Evolutionary conservation across 2,113 vertebrate genomes (phyloP).

Genomic region (Bubalus kerabau): DNA sequence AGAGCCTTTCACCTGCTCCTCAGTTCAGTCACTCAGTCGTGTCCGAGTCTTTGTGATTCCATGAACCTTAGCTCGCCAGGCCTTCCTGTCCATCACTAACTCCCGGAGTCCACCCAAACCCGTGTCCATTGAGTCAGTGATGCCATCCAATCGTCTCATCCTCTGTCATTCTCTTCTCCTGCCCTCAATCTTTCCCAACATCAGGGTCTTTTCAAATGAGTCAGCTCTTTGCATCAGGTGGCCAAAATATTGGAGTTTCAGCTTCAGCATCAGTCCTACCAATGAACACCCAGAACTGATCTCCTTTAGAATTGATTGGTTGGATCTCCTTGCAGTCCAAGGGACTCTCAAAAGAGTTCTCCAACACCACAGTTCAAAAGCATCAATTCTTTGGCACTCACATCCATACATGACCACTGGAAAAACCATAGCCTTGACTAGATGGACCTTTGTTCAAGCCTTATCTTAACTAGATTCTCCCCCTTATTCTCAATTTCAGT

Average conservation of each 20-base stretch:
- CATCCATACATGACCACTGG: not conserved
- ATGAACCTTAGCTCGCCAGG: not conserved
- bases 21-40: not conserved
- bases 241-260: not conserved
- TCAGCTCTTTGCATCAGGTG: not conserved
- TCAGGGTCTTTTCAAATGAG: not conserved
- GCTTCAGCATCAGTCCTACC: not conserved
- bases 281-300: not conserved
- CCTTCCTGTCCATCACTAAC: not conserved
- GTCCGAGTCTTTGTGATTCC: accelerated
- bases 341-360: not conserved
- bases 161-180: not conserved
- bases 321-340: not conserved
- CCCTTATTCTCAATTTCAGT: not conserved
- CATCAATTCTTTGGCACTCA: not conserved
- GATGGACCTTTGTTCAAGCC: not conserved
- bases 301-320: not conserved
- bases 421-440: not conserved
- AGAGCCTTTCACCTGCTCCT: not conserved
- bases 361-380: not conserved
- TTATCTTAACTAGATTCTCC: not conserved
- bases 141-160: not conserved
- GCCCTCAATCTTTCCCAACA: not conserved
- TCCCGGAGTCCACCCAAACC: not conserved
- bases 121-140: not conserved